Evolutionary conservation across 1,140 invertebrate species (phyloP).

Genomic region (Scaptomyza graminum): DNA sequence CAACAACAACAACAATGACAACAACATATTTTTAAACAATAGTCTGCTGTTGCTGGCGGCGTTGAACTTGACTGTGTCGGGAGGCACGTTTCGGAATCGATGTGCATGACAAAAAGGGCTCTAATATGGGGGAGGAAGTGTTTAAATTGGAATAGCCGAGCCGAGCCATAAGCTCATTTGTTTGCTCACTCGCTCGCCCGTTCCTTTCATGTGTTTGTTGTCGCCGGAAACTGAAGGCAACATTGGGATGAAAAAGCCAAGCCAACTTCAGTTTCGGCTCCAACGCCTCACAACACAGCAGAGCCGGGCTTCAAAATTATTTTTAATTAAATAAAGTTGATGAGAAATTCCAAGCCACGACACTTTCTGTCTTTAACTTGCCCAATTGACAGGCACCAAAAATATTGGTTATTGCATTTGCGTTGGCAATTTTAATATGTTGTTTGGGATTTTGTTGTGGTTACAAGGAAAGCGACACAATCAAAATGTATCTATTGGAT

Average conservation of each 20-base stretch:
- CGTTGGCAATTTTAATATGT: slow-evolving; percentile 44
- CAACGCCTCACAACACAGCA: slow-evolving; percentile 16
- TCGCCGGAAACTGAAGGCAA: slow-evolving; percentile 72
- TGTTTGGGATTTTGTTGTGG: slow-evolving; percentile 45
- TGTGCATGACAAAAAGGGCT: slow-evolving; percentile 76
- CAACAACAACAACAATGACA: slow-evolving; percentile 36
- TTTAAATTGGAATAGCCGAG: slow-evolving; percentile 74
- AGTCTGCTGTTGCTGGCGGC: slow-evolving; percentile 68
- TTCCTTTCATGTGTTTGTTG: slow-evolving; percentile 10
- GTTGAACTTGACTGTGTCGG: slow-evolving; percentile 79
- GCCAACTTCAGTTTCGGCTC: slow-evolving; percentile 44
- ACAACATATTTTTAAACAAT: slow-evolving; percentile 60
- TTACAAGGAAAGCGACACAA: slow-evolving; percentile 48
- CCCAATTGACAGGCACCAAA: slow-evolving; percentile 43
- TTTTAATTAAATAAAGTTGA: slow-evolving; percentile 61
- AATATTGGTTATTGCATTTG: slow-evolving; percentile 69
- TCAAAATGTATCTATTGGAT: slow-evolving; percentile 36
- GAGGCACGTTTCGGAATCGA: slow-evolving; percentile 71
- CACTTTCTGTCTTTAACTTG: slow-evolving; percentile 41
- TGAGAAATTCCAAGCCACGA: slow-evolving; percentile 23
- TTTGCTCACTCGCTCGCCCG: slow-evolving; percentile 53
- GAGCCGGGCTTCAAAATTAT: slow-evolving; percentile 48
- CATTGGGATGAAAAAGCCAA: slow-evolving; percentile 40
- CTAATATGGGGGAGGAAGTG: slow-evolving; percentile 77
- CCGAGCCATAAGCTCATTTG: slow-evolving; percentile 61